Evolutionary conservation across 64 coral and sea anemone species (phyloP), one percentile per base, ranked within the genome.

Genomic region (Montipora sp.): DNA sequence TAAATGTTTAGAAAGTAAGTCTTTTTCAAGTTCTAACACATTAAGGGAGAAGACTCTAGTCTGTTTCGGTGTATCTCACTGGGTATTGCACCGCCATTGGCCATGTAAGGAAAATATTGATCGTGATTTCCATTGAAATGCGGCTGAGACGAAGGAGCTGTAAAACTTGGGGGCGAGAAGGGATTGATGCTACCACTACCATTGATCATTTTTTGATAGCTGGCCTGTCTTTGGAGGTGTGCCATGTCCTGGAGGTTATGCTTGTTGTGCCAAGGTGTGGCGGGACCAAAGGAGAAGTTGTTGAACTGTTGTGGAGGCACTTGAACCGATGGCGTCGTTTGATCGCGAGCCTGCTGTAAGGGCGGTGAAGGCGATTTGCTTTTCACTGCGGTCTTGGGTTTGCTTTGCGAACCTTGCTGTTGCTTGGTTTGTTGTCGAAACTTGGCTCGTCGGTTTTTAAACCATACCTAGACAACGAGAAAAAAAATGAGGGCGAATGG

Each of bases 371-470:
- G 89, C 0, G 92, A 77, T 80, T 94, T 97, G 48, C 91, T 94
- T 83, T 83, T 89, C 8, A 63, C 83, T 50, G 77, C 12, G 44
- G 91, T 61, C 45, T 93, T 93, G 2, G 91, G 83, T 9, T 84
- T 87, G n/a, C 87, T 94, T 48, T 94, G 92, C 51, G 75, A 72
- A 10, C 87, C 94, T 48, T 81, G 85, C 47, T 93, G 83, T 36
- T 89, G 85, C 77, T 98, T 98, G 61, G 90, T 92, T 77, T 90
- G 95, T 51, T 98, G 95, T 47, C 95, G 92, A 77, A 92, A 90
- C 69, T 98, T 98, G 5, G 95, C 95, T 77, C 95, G 88, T 92
- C 93, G 94, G 83, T 98, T 98, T 89, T 98, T 98, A 66, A 98
- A 98, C 95, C 95, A 98, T 55, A 98, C 95, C 95, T 98, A 22